Conservation (phyloP, 2,113 vertebrate species). For the Oryzias javanicus region DNA sequence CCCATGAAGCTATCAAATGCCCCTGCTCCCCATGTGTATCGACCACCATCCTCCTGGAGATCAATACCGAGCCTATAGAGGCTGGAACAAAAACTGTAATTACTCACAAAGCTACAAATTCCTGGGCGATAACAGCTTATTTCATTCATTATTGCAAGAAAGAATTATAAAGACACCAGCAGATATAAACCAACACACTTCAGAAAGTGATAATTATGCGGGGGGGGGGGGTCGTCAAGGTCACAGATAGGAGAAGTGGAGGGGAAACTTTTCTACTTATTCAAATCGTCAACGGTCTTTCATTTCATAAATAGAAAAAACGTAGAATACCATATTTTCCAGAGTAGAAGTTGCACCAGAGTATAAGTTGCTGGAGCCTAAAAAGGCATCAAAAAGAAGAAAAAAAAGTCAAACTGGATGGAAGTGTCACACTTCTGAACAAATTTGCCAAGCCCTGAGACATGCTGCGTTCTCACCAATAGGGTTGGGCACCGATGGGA, state of each 20-base stretch:
- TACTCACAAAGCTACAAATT: conserved; percentile 76
- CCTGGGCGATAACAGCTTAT: conserved; percentile 66
- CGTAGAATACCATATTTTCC: too few species aligned
- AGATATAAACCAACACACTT: conserved; percentile 9
- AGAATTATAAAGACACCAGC: conserved; percentile 37
- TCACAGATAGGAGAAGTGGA: neutral
- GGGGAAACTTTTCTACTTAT: conserved; percentile 7
- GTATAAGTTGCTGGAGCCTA: too few species aligned
- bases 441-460: too few species aligned
- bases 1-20: conserved; percentile 69
- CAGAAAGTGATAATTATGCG: conserved; percentile 14
- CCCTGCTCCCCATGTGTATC: conserved; percentile 69
- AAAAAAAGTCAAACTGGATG: too few species aligned
- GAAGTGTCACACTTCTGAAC: too few species aligned
- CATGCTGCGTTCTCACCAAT: too few species aligned
- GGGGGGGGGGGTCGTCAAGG: neutral
- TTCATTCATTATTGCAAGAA: conserved; percentile 63
- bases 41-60: conserved; percentile 67
- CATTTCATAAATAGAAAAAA: too few species aligned
- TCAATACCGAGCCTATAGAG: conserved; percentile 75
- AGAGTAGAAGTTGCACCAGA: too few species aligned
- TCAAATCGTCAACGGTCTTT: neutral
- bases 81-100: conserved; percentile 76
- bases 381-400: too few species aligned
- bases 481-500: too few species aligned